These are phyloP conservation scores for Aromia moschata DNA, from an alignment of 2,888 invertebrate genomes.

Conservation along the genomic window DNA sequence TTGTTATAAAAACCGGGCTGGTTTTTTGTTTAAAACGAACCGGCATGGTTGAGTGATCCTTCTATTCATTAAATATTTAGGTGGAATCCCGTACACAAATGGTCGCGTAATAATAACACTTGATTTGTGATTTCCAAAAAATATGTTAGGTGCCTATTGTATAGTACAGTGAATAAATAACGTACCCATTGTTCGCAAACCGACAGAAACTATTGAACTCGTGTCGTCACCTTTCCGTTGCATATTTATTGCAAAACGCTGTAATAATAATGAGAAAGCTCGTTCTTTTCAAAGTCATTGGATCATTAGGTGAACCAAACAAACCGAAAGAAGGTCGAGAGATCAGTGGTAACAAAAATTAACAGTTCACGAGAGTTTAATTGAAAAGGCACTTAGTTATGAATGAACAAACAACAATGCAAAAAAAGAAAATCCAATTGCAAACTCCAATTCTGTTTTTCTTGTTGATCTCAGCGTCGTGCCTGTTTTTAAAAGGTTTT, in stretches of 20 bases:
- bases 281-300: too few species aligned
- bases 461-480: too few species aligned
- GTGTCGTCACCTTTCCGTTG: not conserved
- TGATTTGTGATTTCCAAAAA: not conserved
- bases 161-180: not conserved
- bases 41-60: constrained; percentile 9
- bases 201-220: not conserved
- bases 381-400: too few species aligned
- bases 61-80: constrained; percentile 1
- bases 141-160: not conserved
- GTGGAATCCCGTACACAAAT: not conserved
- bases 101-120: not conserved
- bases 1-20: constrained; percentile 26
- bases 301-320: too few species aligned
- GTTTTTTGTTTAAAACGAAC: constrained; percentile 18
- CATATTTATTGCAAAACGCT: not conserved
- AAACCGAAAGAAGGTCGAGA: too few species aligned
- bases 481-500: too few species aligned
- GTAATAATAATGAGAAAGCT: not conserved
- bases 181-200: not conserved
- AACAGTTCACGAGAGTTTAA: too few species aligned
- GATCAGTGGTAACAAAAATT: too few species aligned
- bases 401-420: too few species aligned
- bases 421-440: too few species aligned
- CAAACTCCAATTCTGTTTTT: too few species aligned